Base-by-base conservation (phyloP, 2,888 invertebrate genomes). In the Scelioninae gen. 1 region DNA sequence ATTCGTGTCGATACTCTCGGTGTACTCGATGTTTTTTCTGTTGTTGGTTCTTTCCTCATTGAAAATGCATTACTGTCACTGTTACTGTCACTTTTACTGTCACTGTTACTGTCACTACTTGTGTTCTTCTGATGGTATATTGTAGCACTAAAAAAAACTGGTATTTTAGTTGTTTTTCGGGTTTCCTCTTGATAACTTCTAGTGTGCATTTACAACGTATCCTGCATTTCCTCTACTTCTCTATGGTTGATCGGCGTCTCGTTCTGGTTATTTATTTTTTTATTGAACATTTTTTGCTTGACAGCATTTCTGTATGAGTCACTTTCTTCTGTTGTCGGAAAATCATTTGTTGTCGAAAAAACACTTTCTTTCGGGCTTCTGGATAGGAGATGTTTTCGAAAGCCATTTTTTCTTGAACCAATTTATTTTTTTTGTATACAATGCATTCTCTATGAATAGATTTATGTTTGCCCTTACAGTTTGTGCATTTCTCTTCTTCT, bases 361-460 rank as follows among this genome's bases (percentile, higher is more conserved):
- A 62, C 7, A 72, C 58, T 11, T 23, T 31, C n/a, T 32, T n/a
- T 8, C 5, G 8, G 10, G 72, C 62, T 11, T 62, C 51, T 23
- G 40, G 0, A 32, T 16, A 72, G 11, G 72, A 62, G 11, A 72
- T 31, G 11, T 72, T 72, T 13, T 62, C 62, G 5, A 40, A 51
- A 2, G 72, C 72, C 51, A 72, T 62, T 49, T 31, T 60, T 45
- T 60, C 58, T 31, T 60, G 16, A 7, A 60, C 32, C 0, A 38
- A 1, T 38, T 49, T 15, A 10, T 45, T 32, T 23, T 58, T 23
- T 16, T 38, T 16, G 10, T 32, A 71, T 2, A 47, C 31, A 29
- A 29, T 23, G 29, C 71, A 58, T 5, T 31, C n/a, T 7, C 9
- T 58, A 10, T 49, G 40, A 7, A 31, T 58, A 0, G 51, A 51